Conservation (phyloP, 2,888 invertebrate genomes). For the Lydus trimaculatus region DNA sequence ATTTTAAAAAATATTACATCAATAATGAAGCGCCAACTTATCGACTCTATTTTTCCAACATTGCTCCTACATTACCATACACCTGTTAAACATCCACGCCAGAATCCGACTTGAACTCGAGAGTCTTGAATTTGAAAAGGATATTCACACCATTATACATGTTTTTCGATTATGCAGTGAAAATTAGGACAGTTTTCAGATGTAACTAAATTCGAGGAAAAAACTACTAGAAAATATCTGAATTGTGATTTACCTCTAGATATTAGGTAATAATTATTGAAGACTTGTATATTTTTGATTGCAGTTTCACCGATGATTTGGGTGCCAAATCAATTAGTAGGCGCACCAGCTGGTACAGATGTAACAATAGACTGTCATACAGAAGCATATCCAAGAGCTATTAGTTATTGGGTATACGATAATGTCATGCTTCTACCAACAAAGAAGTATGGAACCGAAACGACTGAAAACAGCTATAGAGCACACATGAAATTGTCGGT, state of each 20-base stretch:
- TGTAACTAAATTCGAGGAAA: neutral
- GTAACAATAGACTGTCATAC: conserved; percentile 93
- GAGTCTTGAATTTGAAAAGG: conserved; percentile 28
- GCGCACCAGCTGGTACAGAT: conserved; percentile 89
- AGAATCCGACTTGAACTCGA: conserved; percentile 30
- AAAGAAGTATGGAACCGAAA: conserved; percentile 85
- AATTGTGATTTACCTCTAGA: no score
- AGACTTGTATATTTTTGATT: conserved; percentile 39
- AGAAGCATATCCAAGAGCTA: conserved; percentile 90
- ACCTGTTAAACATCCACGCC: conserved; percentile 31
- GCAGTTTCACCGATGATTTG: conserved; percentile 93
- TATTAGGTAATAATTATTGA: no score
- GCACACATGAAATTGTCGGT: conserved; percentile 91
- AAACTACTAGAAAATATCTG: no score
- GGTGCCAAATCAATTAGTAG: conserved; percentile 93
- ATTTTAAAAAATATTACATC: neutral
- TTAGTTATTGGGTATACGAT: conserved; percentile 92
- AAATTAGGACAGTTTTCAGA: neutral
- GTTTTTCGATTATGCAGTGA: neutral
- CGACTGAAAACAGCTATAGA: conserved; percentile 86
- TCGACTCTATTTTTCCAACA: conserved; percentile 25
- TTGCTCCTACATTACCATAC: conserved; percentile 31
- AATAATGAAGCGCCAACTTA: conserved; percentile 28
- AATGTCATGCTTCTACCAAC: conserved; percentile 89
- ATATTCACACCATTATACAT: conserved; percentile 24